phyloP scores from a whole-genome alignment of 2,797 vertebrate species.

The Glossophaga mutica region DNA sequence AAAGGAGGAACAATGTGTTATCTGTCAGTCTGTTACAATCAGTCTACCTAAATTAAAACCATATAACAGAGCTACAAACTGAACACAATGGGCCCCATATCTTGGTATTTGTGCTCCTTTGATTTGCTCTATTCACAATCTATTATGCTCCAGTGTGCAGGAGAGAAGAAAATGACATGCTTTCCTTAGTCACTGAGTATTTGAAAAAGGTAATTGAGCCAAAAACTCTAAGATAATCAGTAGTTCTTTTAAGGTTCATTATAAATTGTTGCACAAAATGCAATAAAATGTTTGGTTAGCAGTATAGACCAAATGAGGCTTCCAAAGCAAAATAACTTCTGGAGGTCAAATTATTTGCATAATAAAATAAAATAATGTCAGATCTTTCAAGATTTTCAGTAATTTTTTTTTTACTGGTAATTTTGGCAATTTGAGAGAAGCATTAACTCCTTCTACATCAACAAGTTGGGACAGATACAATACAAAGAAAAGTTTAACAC shows the following conservation, averaged over 20 bases:
- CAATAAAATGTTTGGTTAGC: constrained; percentile 61
- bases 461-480: neutral
- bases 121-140: constrained; percentile 70
- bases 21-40: constrained; percentile 59
- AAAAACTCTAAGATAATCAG: constrained; percentile 69
- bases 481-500: neutral
- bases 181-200: constrained; percentile 59
- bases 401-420: neutral
- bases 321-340: constrained; percentile 58
- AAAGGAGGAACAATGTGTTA: constrained; percentile 51
- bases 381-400: constrained; percentile 13
- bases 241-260: constrained; percentile 62
- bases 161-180: constrained; percentile 70
- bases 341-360: constrained; percentile 68
- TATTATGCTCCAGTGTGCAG: constrained; percentile 59
- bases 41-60: constrained; percentile 66
- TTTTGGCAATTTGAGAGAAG: neutral
- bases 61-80: constrained; percentile 54
- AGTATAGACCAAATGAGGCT: constrained; percentile 58
- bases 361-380: constrained; percentile 62
- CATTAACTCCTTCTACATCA: neutral
- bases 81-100: constrained; percentile 46
- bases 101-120: constrained; percentile 67
- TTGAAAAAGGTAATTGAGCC: constrained; percentile 66
- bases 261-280: constrained; percentile 67